Evolutionary conservation across 2,888 invertebrate genomes (phyloP).

Genomic region (Sarcophaga variegata): DNA sequence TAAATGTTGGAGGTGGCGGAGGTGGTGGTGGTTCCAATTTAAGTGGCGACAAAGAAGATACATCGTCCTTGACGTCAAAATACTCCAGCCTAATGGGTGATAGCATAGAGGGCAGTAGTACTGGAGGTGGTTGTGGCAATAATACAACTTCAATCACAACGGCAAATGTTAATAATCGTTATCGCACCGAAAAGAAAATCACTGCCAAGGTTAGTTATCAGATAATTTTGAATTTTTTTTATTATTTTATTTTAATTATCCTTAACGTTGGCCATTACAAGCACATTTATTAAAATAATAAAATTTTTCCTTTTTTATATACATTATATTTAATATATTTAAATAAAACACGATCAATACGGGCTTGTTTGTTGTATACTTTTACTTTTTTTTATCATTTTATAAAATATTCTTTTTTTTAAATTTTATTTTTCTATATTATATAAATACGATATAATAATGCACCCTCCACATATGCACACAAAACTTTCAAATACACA

Average conservation of each 20-base stretch:
- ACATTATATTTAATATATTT: neutral
- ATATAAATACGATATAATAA: conserved; percentile 30
- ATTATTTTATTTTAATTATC: conserved; percentile 3
- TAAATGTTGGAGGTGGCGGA: conserved; percentile 52
- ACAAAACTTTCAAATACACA: conserved; percentile 34
- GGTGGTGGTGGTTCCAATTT: conserved; percentile 54
- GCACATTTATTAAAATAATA: conserved; percentile 25
- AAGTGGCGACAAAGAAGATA: conserved; percentile 75
- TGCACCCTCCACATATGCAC: conserved; percentile 62
- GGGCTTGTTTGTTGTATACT: conserved; percentile 63
- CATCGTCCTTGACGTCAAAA: conserved; percentile 79
- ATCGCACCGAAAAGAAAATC: conserved; percentile 81
- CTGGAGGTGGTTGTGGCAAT: conserved; percentile 68
- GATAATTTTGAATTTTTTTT: neutral
- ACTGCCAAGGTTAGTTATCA: conserved; percentile 80
- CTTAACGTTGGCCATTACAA: conserved; percentile 9
- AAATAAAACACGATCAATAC: conserved; percentile 39
- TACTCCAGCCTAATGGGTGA: conserved; percentile 77
- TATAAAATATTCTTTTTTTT: conserved; percentile 39
- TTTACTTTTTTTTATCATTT: conserved; percentile 43
- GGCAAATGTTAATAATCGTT: conserved; percentile 78
- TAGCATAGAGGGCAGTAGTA: conserved; percentile 76
- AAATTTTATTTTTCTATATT: conserved; percentile 51
- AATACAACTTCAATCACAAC: conserved; percentile 74
- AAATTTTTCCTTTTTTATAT: neutral